Conservation (phyloP, 2,888 invertebrate species). For the Diarsia mendica region DNA sequence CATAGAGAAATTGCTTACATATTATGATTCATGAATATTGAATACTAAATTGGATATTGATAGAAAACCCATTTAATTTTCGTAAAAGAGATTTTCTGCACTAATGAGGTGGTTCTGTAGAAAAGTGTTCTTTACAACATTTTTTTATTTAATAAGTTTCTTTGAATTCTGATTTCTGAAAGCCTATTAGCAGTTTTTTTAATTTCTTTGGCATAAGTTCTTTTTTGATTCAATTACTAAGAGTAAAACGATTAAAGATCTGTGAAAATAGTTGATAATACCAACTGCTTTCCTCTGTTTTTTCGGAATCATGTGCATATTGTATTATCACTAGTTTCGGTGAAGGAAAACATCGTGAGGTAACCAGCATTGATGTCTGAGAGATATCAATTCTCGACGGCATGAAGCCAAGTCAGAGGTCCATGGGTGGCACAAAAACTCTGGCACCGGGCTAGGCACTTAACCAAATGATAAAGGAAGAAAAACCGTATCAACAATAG, state of each 20-base stretch:
- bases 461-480: too few relatives aligned
- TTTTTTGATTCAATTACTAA: constrained; percentile 4
- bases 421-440: too few relatives aligned
- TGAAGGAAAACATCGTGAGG: too few relatives aligned
- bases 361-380: too few relatives aligned
- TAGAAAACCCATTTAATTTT: constrained; percentile 59
- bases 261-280: background rate
- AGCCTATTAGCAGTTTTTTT: constrained; percentile 17
- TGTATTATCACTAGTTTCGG: too few relatives aligned
- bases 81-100: constrained; percentile 36
- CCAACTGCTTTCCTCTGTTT: too few relatives aligned
- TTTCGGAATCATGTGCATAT: too few relatives aligned
- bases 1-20: constrained; percentile 71
- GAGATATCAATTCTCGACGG: too few relatives aligned
- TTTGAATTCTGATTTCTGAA: constrained; percentile 18
- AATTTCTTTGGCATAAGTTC: background rate
- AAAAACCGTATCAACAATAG: background rate
- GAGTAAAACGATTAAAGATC: background rate
- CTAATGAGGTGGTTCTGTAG: constrained; percentile 51
- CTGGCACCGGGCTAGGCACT: too few relatives aligned
- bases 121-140: constrained; percentile 10
- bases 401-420: too few relatives aligned
- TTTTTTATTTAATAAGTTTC: constrained; percentile 18
- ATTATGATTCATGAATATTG: constrained; percentile 76
- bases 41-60: constrained; percentile 70